phyloP scores from a whole-genome alignment of 2,797 vertebrate genomes.

The Mus minutoides region DNA sequence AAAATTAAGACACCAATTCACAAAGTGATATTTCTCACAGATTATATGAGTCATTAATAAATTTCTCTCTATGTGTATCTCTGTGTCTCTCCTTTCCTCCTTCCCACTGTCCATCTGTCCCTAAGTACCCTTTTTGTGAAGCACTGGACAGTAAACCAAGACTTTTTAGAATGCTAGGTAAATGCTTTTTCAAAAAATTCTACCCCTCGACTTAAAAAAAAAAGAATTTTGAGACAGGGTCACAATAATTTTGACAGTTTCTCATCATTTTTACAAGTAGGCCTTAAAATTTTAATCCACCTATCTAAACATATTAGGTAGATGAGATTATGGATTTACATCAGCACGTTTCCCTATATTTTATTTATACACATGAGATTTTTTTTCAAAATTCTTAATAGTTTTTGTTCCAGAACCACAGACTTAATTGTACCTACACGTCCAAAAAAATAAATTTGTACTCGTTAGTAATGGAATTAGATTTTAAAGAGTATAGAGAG shows the following conservation, averaged over 20 bases:
- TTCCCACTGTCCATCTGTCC: no score
- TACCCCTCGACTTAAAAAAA: neutral
- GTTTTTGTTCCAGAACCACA: neutral
- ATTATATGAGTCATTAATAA: neutral
- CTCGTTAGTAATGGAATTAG: neutral
- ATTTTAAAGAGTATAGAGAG: neutral
- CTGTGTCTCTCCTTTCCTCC: no score
- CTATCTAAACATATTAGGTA: neutral
- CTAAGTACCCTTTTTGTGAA: neutral
- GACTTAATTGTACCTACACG: neutral
- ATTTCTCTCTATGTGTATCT: no score
- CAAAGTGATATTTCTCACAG: neutral
- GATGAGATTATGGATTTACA: neutral
- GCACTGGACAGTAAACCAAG: no score
- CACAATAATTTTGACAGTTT: neutral
- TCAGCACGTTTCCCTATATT: neutral
- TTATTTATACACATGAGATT: neutral
- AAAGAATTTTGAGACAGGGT: neutral
- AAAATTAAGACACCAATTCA: neutral
- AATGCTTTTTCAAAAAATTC: neutral
- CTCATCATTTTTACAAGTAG: neutral
- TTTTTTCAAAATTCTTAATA: slow-evolving; percentile 20
- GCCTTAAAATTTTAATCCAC: neutral
- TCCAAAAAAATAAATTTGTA: neutral
- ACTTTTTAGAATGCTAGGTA: neutral